These are phyloP conservation scores for Synergus umbraculus DNA, from an alignment of 2,888 invertebrate species.

Conservation along the genomic window DNA sequence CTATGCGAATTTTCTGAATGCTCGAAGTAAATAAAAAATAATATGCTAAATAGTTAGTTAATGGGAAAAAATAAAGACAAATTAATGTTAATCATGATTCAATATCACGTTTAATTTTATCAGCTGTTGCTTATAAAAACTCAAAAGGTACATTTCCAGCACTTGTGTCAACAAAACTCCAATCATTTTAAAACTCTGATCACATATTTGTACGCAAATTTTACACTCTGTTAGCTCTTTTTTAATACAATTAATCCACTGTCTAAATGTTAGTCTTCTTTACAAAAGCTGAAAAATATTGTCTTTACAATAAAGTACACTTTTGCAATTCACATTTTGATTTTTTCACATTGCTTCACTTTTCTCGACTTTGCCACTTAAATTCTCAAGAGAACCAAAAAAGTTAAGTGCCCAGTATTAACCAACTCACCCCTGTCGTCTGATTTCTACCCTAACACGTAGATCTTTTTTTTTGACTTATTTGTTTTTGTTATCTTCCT, in stretches of 20 bases:
- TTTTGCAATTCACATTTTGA: background rate
- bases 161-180: background rate
- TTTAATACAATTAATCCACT: background rate
- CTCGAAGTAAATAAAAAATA: background rate
- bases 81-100: background rate
- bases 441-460: slow-evolving; percentile 3
- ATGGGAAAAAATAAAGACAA: background rate
- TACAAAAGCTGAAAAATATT: background rate
- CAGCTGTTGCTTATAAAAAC: background rate
- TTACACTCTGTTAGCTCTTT: background rate
- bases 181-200: background rate
- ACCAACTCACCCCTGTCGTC: background rate
- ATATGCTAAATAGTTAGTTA: background rate
- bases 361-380: background rate
- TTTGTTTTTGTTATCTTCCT: slow-evolving; percentile 13
- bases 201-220: background rate
- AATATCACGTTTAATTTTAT: background rate
- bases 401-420: slow-evolving; percentile 7
- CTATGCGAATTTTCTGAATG: background rate
- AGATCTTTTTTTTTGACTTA: background rate
- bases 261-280: background rate
- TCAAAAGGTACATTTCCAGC: background rate
- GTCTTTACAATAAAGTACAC: background rate
- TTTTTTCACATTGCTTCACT: background rate
- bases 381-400: background rate